Evolutionary conservation across 2,797 vertebrate genomes (phyloP).

Genomic region (Protosalanx chinensis): DNA sequence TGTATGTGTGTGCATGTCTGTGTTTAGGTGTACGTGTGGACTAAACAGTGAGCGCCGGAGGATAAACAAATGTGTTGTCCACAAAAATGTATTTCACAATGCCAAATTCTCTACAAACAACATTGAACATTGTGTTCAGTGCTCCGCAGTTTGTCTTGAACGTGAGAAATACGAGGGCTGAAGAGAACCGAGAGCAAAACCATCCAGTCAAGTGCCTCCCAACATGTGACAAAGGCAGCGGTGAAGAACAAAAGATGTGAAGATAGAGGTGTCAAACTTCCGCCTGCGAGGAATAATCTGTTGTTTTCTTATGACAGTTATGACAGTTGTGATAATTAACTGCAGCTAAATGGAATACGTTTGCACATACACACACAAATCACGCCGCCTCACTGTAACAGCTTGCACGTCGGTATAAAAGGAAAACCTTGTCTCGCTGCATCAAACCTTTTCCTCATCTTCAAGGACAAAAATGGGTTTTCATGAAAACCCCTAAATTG

Average conservation of each 20-base stretch:
- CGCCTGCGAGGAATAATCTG: constrained; percentile 50
- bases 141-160: no score
- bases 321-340: constrained; percentile 71
- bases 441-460: constrained; percentile 2
- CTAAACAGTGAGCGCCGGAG: not conserved
- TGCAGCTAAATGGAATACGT: constrained; percentile 55
- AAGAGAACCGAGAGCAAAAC: not conserved
- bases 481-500: no score
- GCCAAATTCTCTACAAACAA: not conserved
- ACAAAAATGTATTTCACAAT: not conserved
- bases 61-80: not conserved
- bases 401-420: constrained; percentile 32
- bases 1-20: no score
- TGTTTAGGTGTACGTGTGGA: no score
- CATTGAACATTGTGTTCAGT: not conserved
- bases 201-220: not conserved
- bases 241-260: constrained; percentile 58
- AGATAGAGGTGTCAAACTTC: constrained; percentile 63
- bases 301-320: constrained; percentile 67
- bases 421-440: constrained; percentile 43
- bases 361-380: constrained; percentile 39
- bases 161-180: not conserved
- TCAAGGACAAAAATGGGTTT: not conserved
- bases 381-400: constrained; percentile 51
- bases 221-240: constrained; percentile 25